Conservation (phyloP, 2,888 invertebrate species). For the Mesodorylaimus sp. region DNA sequence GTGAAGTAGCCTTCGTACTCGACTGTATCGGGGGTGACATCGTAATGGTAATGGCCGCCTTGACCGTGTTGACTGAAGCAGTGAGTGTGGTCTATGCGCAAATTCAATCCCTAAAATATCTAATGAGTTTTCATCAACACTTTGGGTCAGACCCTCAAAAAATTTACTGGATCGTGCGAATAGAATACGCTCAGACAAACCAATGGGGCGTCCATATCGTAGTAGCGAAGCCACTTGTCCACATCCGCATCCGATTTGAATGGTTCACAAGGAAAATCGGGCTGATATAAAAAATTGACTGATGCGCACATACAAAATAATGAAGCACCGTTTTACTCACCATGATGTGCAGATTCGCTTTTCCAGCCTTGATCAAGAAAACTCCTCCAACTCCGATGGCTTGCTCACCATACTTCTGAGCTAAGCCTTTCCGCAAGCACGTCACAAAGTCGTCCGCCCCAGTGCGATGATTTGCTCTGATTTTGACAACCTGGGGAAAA, state of each 20-base stretch:
- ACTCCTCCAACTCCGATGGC: slow-evolving; percentile 69
- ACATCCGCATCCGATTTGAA: slow-evolving; percentile 53
- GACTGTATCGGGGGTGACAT: slow-evolving; percentile 66
- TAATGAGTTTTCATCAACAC: neutral
- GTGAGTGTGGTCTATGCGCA: slow-evolving; percentile 88
- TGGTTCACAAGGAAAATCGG: slow-evolving; percentile 61
- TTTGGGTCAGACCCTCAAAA: neutral
- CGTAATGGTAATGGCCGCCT: slow-evolving; percentile 82
- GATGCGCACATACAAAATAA: neutral
- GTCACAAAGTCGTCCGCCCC: slow-evolving; percentile 33
- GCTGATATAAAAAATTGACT: slow-evolving; percentile 31
- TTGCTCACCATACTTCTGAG: slow-evolving; percentile 46
- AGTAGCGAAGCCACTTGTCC: slow-evolving; percentile 71
- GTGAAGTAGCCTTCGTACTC: slow-evolving; percentile 78
- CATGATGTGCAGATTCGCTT: slow-evolving; percentile 82
- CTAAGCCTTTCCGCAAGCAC: slow-evolving; percentile 37
- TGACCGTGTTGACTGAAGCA: slow-evolving; percentile 41
- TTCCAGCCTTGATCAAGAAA: slow-evolving; percentile 62
- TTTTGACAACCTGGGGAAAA: slow-evolving; percentile 45
- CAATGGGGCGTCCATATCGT: slow-evolving; percentile 70
- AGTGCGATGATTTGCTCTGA: slow-evolving; percentile 28
- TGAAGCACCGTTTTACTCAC: slow-evolving; percentile 18
- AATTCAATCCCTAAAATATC: slow-evolving; percentile 52
- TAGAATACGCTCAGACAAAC: slow-evolving; percentile 69
- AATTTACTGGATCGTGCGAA: slow-evolving; percentile 56